These are phyloP conservation scores for Pseudoips prasinana DNA, from an alignment of 2,888 invertebrate species.

Conservation along the genomic window DNA sequence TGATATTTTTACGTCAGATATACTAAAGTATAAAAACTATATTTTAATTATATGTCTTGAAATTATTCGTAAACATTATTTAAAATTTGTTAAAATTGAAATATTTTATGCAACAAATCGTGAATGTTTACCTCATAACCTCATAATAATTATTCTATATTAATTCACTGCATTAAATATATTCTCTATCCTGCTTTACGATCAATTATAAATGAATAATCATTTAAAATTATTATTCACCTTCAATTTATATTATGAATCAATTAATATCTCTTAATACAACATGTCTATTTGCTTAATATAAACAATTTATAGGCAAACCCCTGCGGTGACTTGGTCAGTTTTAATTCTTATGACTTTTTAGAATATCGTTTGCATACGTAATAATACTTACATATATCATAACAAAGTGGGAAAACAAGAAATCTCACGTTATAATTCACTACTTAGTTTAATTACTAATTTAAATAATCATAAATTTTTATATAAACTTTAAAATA, in stretches of 20 bases:
- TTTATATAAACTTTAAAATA: constrained; percentile 4
- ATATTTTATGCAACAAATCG: no score
- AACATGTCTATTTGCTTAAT: constrained; percentile 15
- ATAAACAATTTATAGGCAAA: constrained; percentile 6
- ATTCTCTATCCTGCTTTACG: not conserved
- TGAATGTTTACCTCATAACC: no score
- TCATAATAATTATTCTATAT: no score
- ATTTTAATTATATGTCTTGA: no score
- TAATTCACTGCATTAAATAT: not conserved
- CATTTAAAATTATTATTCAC: no score
- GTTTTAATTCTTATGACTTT: constrained; percentile 17
- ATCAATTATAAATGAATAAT: not conserved
- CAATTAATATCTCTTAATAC: constrained; percentile 19
- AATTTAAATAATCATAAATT: no score
- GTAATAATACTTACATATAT: constrained; percentile 4
- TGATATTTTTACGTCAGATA: no score
- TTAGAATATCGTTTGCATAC: constrained; percentile 18
- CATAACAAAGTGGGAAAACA: constrained; percentile 1
- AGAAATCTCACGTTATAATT: constrained; percentile 9
- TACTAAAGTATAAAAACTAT: no score
- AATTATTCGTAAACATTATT: no score
- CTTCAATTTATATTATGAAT: constrained; percentile 10
- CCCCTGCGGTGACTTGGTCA: constrained; percentile 20
- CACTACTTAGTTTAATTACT: constrained; percentile 4
- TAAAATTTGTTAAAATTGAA: no score